These are phyloP conservation scores for Heliconius eleuchia DNA, from an alignment of 1,140 invertebrate species.

Conservation along the genomic window DNA sequence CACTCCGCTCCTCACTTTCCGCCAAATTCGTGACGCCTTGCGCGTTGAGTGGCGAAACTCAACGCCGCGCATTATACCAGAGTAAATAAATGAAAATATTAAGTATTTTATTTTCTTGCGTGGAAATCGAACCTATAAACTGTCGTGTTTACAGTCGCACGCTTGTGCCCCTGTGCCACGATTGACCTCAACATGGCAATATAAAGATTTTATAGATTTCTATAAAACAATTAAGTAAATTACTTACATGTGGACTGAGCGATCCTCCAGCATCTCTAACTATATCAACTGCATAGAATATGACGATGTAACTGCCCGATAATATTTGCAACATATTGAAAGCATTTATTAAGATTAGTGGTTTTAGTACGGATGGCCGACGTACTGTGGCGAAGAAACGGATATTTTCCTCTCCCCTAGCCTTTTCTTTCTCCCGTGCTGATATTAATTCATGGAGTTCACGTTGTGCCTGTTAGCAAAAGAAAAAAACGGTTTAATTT, in stretches of 20 bases:
- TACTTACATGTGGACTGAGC: conserved; percentile 61
- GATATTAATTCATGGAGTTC: conserved; percentile 82
- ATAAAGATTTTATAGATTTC: neutral
- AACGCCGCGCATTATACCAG: no score
- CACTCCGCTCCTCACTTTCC: no score
- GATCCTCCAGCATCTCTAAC: conserved; percentile 81
- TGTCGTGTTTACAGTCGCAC: no score
- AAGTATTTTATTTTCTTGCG: no score
- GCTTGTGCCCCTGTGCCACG: no score
- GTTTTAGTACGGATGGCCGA: conserved; percentile 84
- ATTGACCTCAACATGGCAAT: no score
- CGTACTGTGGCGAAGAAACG: conserved; percentile 78
- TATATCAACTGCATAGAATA: conserved; percentile 89
- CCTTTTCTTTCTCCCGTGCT: conserved; percentile 78
- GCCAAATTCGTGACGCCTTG: no score
- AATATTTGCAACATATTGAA: conserved; percentile 87
- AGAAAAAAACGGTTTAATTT: no score
- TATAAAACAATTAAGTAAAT: neutral
- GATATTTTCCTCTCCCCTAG: conserved; percentile 68
- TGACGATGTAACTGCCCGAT: conserved; percentile 87
- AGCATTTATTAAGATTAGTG: conserved; percentile 85
- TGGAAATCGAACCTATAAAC: no score
- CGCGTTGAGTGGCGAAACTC: no score
- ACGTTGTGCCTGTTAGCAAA: conserved; percentile 72
- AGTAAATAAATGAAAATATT: no score